Conservation (phyloP, 2,797 vertebrate species). For the Orientallactaga sibirica region DNA sequence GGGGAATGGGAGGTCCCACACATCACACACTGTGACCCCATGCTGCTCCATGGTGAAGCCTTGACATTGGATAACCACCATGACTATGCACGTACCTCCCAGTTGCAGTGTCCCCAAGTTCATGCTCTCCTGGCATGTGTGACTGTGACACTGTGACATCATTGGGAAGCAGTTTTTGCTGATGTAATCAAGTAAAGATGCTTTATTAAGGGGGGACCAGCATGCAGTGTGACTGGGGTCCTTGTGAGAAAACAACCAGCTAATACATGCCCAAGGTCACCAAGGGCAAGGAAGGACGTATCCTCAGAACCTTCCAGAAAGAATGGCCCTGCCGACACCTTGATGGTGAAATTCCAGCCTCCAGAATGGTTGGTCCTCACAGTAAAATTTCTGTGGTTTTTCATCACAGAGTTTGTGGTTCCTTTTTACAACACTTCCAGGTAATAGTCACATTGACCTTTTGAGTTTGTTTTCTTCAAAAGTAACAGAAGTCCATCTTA, state of each 20-base stretch:
- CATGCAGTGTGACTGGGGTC: accelerated
- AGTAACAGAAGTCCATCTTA: no score
- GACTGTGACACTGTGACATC: not conserved
- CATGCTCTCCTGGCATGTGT: not conserved
- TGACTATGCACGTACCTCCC: accelerated
- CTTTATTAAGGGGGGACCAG: not conserved
- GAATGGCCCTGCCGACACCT: no score
- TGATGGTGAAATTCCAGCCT: not conserved
- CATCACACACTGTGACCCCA: accelerated
- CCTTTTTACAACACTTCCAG: not conserved
- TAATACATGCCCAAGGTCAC: not conserved
- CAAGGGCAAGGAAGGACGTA: no score
- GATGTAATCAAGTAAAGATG: not conserved
- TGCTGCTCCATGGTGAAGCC: accelerated
- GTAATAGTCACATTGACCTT: not conserved
- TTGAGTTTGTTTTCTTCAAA: accelerated
- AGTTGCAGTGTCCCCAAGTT: not conserved
- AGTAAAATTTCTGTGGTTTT: not conserved
- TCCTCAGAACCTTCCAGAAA: not conserved
- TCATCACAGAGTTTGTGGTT: no score
- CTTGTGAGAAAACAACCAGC: not conserved
- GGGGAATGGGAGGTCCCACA: accelerated
- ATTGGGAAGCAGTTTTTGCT: not conserved
- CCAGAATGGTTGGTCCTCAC: not conserved
- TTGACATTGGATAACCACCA: accelerated